Evolutionary conservation across 2,797 vertebrate genomes (phyloP).

Genomic region (Propithecus perrieri): DNA sequence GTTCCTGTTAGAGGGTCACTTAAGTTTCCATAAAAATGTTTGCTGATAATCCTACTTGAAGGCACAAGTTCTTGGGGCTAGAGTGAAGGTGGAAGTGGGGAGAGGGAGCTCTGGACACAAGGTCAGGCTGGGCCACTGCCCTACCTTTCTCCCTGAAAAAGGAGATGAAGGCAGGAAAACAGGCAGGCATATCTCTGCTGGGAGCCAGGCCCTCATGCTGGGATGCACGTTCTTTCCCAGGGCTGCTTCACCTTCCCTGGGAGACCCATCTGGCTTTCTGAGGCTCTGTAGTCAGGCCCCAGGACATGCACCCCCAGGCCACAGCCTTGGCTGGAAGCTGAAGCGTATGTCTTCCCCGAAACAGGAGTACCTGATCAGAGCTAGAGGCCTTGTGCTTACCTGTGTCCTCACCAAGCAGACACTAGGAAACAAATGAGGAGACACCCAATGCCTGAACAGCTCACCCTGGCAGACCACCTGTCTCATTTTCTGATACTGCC

Average conservation of each 20-base stretch:
- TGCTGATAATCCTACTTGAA: neutral
- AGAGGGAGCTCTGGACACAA: neutral
- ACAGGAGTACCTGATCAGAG: neutral
- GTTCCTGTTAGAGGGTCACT: conserved; percentile 15
- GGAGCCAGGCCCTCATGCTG: neutral
- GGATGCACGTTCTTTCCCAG: neutral
- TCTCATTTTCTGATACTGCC: neutral
- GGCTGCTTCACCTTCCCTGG: neutral
- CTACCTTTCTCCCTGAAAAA: neutral
- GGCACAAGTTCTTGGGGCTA: neutral
- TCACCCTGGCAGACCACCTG: neutral
- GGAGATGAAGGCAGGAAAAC: neutral
- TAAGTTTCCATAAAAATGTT: neutral
- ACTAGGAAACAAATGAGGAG: neutral
- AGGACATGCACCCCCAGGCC: neutral
- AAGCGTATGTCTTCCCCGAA: neutral
- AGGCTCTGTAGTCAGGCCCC: neutral
- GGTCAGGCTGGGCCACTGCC: neutral
- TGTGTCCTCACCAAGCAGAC: neutral
- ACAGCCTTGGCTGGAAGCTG: neutral
- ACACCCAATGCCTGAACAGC: neutral
- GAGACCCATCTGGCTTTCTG: neutral
- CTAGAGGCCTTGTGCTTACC: neutral
- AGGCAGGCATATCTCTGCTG: neutral
- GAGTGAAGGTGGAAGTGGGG: neutral